Conservation (phyloP, 1,140 invertebrate genomes). For the Sarcophaga peregrina region DNA sequence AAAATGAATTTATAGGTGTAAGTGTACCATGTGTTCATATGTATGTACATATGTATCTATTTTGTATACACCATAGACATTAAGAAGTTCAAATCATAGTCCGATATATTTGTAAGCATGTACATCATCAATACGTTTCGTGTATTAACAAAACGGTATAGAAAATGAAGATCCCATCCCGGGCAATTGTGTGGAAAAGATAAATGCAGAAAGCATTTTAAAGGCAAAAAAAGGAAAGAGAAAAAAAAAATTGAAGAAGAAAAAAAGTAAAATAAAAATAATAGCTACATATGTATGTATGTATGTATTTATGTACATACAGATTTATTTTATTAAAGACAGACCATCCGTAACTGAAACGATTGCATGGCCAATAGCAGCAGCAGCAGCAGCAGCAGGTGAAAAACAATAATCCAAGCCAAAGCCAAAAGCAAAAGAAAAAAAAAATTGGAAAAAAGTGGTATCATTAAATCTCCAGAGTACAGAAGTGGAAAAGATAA, state of each 20-base stretch:
- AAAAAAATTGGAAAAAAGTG: not conserved
- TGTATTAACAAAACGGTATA: not conserved
- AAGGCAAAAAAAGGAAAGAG: not conserved
- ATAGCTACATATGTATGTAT: too few relatives aligned
- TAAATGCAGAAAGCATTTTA: not conserved
- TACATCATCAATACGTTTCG: not conserved
- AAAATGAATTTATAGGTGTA: too few relatives aligned
- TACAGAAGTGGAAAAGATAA: not conserved
- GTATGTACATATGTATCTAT: not conserved
- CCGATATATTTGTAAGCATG: not conserved
- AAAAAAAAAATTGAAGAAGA: not conserved
- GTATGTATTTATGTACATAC: too few relatives aligned
- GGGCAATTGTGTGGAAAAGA: constrained; percentile 14
- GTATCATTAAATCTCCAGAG: constrained; percentile 16
- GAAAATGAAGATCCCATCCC: not conserved
- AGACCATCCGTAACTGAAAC: not conserved
- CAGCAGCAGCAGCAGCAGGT: not conserved
- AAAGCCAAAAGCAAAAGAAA: not conserved
- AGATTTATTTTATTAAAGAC: not conserved
- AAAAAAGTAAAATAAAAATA: too few relatives aligned
- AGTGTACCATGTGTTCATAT: too few relatives aligned
- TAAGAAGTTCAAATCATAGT: not conserved
- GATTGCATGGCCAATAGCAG: not conserved
- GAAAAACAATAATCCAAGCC: constrained; percentile 17
- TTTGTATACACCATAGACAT: not conserved